Evolutionary conservation across 2,888 invertebrate species (phyloP), one percentile per base, ranked within the genome.

Genomic region (Escarpia spicata): DNA sequence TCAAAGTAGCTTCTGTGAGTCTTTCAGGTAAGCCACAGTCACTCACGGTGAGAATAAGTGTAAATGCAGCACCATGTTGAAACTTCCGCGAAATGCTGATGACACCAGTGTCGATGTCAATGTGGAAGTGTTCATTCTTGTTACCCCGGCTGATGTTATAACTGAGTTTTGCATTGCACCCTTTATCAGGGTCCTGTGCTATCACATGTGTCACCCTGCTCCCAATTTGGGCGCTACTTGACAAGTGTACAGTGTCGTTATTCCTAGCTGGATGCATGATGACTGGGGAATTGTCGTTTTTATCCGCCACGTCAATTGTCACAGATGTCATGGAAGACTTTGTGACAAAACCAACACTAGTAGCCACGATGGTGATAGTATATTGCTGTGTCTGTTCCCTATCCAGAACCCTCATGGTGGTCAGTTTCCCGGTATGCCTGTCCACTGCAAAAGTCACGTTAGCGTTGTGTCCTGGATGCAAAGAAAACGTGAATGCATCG

Each of bases 381-480:
- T 92, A 92, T n/a, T n/a, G 10, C 3, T n/a, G n/a, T 37, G 1
- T 2, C 58, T 37, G 37, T 45, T 93, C 93, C 10, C 93, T 19
- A 19, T 92, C 92, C n/a, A 93, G 92, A 52, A 37, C 89, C 26
- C 10, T 9, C 15, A 19, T 90, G 4, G 93, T 93, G 92, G 89
- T 92, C 37, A 93, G 89, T 92, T 91, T 92, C 8, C 93, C 93
- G 52, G 92, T 90, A 6, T 91, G 31, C 9, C 10, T 91, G 45
- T 92, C 90, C 19, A 93, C 90, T 15, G 44, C 26, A 90, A 93
- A 93, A 43, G 45, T n/a, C 43, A 58, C 91, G 9, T 43, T 58
- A 31, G 92, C 98, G 96, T 98, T 98, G 96, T 98, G 98, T 6
- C 98, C 98, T 1, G 93, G 92, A 43, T 93, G 92, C 37, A 95